These are phyloP conservation scores for Spatula versicolor DNA, from an alignment of 2,797 vertebrate species.

Conservation along the genomic window DNA sequence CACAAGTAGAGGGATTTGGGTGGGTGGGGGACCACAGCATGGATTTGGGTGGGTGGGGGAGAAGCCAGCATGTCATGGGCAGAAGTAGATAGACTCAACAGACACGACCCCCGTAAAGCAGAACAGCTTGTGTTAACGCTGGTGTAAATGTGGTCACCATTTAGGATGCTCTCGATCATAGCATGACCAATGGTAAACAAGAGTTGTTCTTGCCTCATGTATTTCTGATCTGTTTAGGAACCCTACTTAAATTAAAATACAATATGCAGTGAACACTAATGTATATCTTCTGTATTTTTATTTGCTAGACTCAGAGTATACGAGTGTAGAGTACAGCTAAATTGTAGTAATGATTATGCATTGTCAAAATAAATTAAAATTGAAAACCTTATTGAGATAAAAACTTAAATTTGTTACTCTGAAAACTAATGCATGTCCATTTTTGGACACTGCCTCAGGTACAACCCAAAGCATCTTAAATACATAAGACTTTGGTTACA, in stretches of 20 bases:
- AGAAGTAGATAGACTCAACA: not conserved
- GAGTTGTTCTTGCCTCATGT: not conserved
- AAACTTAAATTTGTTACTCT: not conserved
- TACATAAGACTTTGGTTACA: not conserved
- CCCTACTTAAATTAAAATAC: not conserved
- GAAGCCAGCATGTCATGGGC: not conserved
- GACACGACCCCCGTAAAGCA: not conserved
- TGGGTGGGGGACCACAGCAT: not conserved
- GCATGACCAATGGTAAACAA: not conserved
- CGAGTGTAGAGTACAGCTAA: not conserved
- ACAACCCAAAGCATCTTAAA: not conserved
- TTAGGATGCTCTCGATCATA: not conserved
- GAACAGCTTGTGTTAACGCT: not conserved
- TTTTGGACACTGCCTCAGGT: not conserved
- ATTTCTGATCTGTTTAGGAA: not conserved
- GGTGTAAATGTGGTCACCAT: not conserved
- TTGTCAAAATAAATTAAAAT: not conserved
- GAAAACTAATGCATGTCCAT: not conserved
- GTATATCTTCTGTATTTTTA: not conserved
- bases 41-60: not conserved
- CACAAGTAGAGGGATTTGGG: not conserved
- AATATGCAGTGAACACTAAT: too few relatives aligned
- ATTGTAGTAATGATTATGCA: not conserved
- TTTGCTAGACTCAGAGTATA: not conserved
- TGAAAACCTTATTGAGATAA: not conserved